These are phyloP conservation scores for Luperina testacea DNA, from an alignment of 2,888 invertebrate genomes.

Conservation along the genomic window DNA sequence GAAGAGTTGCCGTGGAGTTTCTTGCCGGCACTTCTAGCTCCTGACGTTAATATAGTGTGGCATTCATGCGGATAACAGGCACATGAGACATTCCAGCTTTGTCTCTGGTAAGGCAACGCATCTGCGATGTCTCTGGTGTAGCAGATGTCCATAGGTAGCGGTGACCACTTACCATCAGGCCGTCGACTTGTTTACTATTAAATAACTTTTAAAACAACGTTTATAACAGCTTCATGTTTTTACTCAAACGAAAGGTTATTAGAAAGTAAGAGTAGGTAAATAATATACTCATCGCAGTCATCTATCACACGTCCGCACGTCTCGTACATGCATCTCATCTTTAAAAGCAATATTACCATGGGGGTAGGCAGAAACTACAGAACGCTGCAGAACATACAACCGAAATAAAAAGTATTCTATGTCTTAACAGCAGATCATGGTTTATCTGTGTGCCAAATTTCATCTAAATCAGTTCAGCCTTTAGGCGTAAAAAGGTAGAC, in stretches of 20 bases:
- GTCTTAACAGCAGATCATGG: background rate
- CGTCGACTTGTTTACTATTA: no score
- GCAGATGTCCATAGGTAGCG: no score
- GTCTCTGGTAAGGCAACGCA: background rate
- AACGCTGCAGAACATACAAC: background rate
- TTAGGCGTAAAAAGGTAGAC: background rate
- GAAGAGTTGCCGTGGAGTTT: no score
- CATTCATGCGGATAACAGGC: no score
- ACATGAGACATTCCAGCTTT: background rate
- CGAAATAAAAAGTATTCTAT: background rate
- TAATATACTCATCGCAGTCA: background rate
- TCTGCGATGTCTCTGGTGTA: background rate
- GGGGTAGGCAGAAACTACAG: background rate
- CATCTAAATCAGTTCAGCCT: background rate
- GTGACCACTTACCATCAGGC: no score
- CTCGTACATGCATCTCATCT: background rate
- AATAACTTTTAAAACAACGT: constrained; percentile 19
- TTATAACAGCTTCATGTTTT: constrained; percentile 5
- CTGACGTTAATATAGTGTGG: no score
- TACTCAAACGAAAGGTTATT: constrained; percentile 15
- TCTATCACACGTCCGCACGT: background rate
- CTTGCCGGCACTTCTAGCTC: no score
- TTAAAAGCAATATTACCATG: background rate
- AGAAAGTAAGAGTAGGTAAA: constrained; percentile 43
- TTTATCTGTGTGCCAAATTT: background rate